These are phyloP conservation scores for Siderastrea radians DNA, from an alignment of 92 coral and sea anemone species.

Conservation along the genomic window DNA sequence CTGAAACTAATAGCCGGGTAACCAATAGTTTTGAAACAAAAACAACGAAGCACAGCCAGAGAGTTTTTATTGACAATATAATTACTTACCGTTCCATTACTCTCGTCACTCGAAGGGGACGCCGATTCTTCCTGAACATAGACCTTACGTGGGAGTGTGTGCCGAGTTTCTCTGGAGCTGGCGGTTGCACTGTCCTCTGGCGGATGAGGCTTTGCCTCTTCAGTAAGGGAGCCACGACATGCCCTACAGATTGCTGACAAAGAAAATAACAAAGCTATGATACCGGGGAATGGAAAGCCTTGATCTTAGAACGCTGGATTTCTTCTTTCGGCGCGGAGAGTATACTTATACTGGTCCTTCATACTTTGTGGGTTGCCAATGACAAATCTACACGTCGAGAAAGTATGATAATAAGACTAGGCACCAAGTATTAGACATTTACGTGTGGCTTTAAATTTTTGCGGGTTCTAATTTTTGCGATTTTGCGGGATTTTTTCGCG, in stretches of 20 bases:
- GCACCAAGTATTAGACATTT: constrained; percentile 8
- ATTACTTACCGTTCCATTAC: constrained; percentile 26
- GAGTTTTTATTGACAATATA: constrained; percentile 9
- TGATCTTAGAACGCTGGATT: constrained; percentile 8
- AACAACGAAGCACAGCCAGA: constrained; percentile 4
- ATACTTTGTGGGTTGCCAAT: constrained; percentile 21
- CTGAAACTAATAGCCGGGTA: constrained; percentile 14
- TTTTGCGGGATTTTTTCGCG: too few species aligned
- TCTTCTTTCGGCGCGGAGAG: background rate
- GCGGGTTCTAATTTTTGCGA: too few species aligned
- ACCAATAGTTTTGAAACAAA: constrained; percentile 5
- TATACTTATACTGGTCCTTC: constrained; percentile 15
- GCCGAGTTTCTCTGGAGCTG: constrained; percentile 23
- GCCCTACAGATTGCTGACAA: constrained; percentile 19
- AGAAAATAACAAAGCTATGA: constrained; percentile 9
- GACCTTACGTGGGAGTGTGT: constrained; percentile 34
- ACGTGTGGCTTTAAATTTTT: background rate
- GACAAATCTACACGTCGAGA: constrained; percentile 10
- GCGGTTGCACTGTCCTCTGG: constrained; percentile 11
- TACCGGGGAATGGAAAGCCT: background rate
- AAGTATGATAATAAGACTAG: constrained; percentile 15
- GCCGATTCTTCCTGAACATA: constrained; percentile 31
- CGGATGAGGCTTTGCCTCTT: constrained; percentile 21
- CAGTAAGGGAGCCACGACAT: constrained; percentile 22
- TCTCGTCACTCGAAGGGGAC: constrained; percentile 17